Evolutionary conservation across 2,888 invertebrate species (phyloP).

Genomic region (Drosophila setosimentum): DNA sequence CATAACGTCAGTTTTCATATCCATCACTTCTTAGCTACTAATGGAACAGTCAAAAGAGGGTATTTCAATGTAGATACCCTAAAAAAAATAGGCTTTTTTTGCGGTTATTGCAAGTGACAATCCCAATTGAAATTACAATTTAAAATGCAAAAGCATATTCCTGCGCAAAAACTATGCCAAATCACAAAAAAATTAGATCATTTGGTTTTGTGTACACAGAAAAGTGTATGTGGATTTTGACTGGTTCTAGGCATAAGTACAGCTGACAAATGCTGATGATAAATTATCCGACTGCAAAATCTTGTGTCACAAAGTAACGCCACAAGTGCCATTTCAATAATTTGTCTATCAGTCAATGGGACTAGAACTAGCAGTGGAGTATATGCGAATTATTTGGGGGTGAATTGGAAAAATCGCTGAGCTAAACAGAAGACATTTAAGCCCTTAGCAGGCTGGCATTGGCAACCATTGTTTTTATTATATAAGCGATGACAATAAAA

Average conservation of each 20-base stretch:
- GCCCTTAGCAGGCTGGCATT: constrained; percentile 45
- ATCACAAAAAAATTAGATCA: neutral
- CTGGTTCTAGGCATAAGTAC: neutral
- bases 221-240: neutral
- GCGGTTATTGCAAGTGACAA: neutral
- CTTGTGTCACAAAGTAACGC: constrained; percentile 42
- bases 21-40: neutral
- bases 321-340: constrained; percentile 67
- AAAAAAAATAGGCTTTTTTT: neutral
- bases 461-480: constrained; percentile 53
- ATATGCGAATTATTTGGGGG: neutral
- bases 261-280: constrained; percentile 1
- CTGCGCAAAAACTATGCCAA: neutral
- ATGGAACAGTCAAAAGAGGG: neutral
- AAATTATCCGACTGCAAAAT: neutral
- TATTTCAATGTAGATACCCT: neutral
- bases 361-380: neutral
- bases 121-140: neutral
- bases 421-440: constrained; percentile 44
- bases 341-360: constrained; percentile 51
- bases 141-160: neutral
- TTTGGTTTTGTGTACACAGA: too few relatives aligned
- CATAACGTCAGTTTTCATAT: neutral
- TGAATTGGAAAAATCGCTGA: constrained; percentile 44
- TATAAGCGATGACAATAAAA: constrained; percentile 31